Evolutionary conservation across 2,888 invertebrate species (phyloP), one percentile per base, ranked within the genome.

Genomic region (Eledona agricola): DNA sequence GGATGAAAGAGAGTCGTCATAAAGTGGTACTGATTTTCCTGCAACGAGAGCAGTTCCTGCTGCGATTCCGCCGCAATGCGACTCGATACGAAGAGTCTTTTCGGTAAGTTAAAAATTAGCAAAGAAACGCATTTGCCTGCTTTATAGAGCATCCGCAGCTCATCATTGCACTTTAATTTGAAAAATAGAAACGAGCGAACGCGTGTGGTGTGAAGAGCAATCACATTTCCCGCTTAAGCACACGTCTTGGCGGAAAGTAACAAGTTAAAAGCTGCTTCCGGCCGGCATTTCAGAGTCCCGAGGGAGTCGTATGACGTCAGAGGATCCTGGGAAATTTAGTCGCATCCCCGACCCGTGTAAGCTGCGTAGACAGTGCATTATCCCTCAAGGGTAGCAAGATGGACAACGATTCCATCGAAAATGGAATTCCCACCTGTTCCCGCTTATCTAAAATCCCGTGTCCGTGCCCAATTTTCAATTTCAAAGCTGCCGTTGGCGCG

Each of bases 301-400:
- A 42, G 42, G 29, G 42, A 42, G 31, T 17, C 22, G 9, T n/a
- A 16, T 42, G 42, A 42, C 42, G 42, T 42, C 29, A 42, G 42
- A 42, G 31, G 29, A 29, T 42, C 42, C 42, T 42, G 42, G 42
- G 42, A 42, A 42, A 42, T 42, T 42, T 42, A 42, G 42, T 28
- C 29, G 42, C 42, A n/a, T 42, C 20, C 42, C 7, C 20, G 29
- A 13, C 42, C 42, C 29, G 28, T 40, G 20, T 28, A 42, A 42
- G 42, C 42, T 42, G 29, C 42, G 42, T 42, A 42, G 29, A 42
- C 19, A 29, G 29, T 42, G 28, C 16, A 29, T 42, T 29, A 29
- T 42, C 42, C 29, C 38, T 26, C 26, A 11, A 12, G 31, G 19
- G 29, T 29, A 42, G 29, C 42, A 31, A 13, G 31, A 29, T 29